Evolutionary conservation across 2,113 vertebrate species (phyloP).

Genomic region (Myrmecobius fasciatus): DNA sequence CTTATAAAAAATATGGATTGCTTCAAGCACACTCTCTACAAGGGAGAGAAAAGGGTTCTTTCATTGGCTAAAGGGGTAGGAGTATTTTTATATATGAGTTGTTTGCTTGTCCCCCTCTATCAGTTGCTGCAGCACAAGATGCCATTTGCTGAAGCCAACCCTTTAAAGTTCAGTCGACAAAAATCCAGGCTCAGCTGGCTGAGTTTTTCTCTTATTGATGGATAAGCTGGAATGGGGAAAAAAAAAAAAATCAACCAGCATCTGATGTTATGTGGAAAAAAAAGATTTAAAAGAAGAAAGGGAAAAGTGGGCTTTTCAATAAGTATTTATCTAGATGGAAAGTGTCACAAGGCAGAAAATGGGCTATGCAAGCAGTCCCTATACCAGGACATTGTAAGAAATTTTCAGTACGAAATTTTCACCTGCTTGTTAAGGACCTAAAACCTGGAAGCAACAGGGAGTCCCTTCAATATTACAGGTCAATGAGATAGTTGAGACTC

Average conservation of each 20-base stretch:
- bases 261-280: not conserved
- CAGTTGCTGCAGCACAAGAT: not conserved
- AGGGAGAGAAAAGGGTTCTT: conserved; percentile 18
- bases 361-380: not conserved
- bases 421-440: conserved; percentile 40
- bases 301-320: not conserved
- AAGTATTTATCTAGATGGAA: conserved; percentile 36
- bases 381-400: not conserved
- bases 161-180: not conserved
- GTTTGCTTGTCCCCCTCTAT: not conserved
- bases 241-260: conserved; percentile 7
- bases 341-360: conserved; percentile 24
- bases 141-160: not conserved
- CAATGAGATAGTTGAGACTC: conserved; percentile 12
- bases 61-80: not conserved
- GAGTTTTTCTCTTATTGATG: not conserved
- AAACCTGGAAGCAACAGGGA: conserved; percentile 14
- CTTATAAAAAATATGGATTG: not conserved
- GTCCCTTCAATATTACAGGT: not conserved
- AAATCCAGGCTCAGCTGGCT: not conserved
- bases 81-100: not conserved
- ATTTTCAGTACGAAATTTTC: not conserved
- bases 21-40: not conserved
- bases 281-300: conserved; percentile 19
- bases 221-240: conserved; percentile 23